Evolutionary conservation across 2,797 vertebrate genomes (phyloP).

Genomic region (Gobio occitaniae): DNA sequence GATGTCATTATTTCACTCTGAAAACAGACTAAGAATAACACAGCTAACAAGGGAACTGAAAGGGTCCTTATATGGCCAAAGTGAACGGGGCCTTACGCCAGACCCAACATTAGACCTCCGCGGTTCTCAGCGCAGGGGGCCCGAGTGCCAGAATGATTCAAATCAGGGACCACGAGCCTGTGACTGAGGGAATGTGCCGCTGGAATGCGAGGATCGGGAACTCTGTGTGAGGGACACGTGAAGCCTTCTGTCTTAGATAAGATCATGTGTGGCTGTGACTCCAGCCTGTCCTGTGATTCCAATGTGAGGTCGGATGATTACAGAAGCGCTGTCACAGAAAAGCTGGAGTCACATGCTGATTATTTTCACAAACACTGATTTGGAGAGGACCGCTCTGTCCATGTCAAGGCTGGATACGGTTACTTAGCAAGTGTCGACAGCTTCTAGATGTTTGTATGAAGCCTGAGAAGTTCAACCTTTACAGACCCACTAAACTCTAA

Average conservation of each 20-base stretch:
- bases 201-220: slow-evolving; percentile 73
- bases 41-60: slow-evolving; percentile 38
- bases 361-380: neutral
- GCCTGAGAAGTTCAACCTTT: slow-evolving; percentile 7
- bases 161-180: slow-evolving; percentile 18
- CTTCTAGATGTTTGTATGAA: slow-evolving; percentile 12
- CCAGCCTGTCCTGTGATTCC: slow-evolving; percentile 54
- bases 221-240: slow-evolving; percentile 67
- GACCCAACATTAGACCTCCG: slow-evolving; percentile 49
- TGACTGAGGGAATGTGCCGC: slow-evolving; percentile 21
- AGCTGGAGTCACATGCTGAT: slow-evolving; percentile 49
- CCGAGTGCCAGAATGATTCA: slow-evolving; percentile 1
- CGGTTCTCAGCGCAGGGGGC: neutral
- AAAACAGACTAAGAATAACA: slow-evolving; percentile 62
- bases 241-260: slow-evolving; percentile 68
- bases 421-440: neutral
- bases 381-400: neutral
- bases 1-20: slow-evolving; percentile 48
- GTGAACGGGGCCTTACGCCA: slow-evolving; percentile 42
- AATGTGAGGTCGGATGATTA: slow-evolving; percentile 36
- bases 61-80: slow-evolving; percentile 60
- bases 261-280: slow-evolving; percentile 66
- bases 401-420: slow-evolving; percentile 11
- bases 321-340: slow-evolving; percentile 29
- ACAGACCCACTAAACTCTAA: neutral